Percentiles rank a stretch among this genome's conserved stretches.
Evolutionary conservation across 2,888 invertebrate genomes (phyloP).

Genomic region (Parnassius apollo): DNA sequence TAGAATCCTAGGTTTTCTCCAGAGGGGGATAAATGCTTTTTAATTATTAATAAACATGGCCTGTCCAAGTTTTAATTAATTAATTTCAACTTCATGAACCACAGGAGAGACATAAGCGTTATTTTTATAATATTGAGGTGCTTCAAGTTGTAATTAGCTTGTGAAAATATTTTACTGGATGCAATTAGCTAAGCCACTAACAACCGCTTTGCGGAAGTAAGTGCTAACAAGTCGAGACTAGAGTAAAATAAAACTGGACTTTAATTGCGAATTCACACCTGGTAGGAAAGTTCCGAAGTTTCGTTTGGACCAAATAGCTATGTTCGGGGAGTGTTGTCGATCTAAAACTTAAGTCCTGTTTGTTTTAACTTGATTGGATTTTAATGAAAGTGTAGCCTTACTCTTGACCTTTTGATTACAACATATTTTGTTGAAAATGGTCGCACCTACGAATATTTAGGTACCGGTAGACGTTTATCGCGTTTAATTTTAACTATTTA

Average conservation of each 20-base stretch:
- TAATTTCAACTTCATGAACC: conserved; percentile 21
- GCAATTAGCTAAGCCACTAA: conserved; percentile 23
- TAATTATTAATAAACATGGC: conserved; percentile 44
- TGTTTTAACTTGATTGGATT: too few species aligned
- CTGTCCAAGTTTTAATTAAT: conserved; percentile 41
- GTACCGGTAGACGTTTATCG: too few species aligned
- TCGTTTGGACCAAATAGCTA: too few species aligned
- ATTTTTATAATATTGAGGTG: not conserved
- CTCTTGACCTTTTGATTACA: too few species aligned
- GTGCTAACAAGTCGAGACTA: conserved; percentile 1
- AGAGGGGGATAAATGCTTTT: conserved; percentile 37
- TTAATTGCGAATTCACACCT: conserved; percentile 21
- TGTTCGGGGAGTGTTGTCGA: too few species aligned
- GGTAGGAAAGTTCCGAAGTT: not conserved
- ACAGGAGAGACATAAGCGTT: conserved; percentile 2
- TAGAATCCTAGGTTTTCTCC: conserved; percentile 27
- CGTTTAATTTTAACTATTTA: too few species aligned
- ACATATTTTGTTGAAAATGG: too few species aligned
- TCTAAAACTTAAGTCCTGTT: too few species aligned
- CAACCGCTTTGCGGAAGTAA: conserved; percentile 10
- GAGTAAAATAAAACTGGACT: conserved; percentile 18
- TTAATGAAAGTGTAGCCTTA: too few species aligned
- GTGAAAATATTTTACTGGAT: conserved; percentile 3
- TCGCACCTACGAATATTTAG: too few species aligned
- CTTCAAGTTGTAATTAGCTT: not conserved